Conservation (phyloP, 2,113 vertebrate species). For the Xiphophorus hellerii region DNA sequence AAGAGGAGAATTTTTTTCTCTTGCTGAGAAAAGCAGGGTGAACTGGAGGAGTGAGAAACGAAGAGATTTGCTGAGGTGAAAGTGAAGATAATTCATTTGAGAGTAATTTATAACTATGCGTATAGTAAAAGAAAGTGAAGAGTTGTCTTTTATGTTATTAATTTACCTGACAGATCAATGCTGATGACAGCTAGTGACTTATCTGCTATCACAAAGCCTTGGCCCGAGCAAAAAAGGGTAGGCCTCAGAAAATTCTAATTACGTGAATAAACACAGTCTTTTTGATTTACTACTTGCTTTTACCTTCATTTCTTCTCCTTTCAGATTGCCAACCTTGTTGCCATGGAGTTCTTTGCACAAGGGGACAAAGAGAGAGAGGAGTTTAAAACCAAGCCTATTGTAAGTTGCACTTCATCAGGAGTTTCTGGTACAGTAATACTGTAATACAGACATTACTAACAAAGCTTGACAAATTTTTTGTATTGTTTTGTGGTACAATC, state of each 20-base stretch:
- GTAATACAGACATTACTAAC: no score
- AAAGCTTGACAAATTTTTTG: no score
- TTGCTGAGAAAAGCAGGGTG: constrained; percentile 85
- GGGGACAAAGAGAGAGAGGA: constrained; percentile 91
- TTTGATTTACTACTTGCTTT: background rate
- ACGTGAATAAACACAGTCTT: constrained; percentile 5
- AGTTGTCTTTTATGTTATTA: background rate
- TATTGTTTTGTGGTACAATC: no score
- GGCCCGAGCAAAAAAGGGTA: constrained; percentile 91
- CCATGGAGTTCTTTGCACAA: constrained; percentile 92
- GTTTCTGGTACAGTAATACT: no score
- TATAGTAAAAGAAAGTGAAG: no score
- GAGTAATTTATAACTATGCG: background rate
- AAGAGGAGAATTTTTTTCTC: constrained; percentile 87
- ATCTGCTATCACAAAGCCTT: constrained; percentile 92
- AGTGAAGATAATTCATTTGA: background rate
- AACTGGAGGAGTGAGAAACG: constrained; percentile 86
- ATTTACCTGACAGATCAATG: constrained; percentile 84
- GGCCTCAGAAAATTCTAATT: constrained; percentile 14
- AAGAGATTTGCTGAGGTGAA: constrained; percentile 88
- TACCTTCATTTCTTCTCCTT: constrained; percentile 18
- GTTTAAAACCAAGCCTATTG: constrained; percentile 90
- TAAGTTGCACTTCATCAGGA: constrained; percentile 68
- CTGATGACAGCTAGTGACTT: constrained; percentile 94
- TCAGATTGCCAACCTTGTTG: constrained; percentile 90